phyloP scores from a whole-genome alignment of 1,140 invertebrate species.

The Choristoneura fumiferana region DNA sequence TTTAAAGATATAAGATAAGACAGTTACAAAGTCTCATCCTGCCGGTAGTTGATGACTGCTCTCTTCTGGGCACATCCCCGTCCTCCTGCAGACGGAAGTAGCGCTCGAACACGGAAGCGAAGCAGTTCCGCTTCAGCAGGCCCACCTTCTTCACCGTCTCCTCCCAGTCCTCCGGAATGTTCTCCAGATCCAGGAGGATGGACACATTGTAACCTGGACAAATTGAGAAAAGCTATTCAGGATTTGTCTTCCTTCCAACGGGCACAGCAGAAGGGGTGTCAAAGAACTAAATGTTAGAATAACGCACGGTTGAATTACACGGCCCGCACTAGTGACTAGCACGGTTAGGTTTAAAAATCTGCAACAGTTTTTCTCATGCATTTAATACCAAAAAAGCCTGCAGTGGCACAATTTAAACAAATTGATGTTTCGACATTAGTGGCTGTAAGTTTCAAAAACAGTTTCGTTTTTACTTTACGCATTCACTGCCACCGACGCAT shows the following conservation, averaged over 20 bases:
- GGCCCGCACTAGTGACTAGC: too few species aligned
- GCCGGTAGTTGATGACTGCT: conserved; percentile 98
- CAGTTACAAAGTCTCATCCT: conserved; percentile 99
- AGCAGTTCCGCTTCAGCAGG: conserved; percentile 98
- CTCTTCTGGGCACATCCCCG: conserved; percentile 93
- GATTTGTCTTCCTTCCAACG: not conserved
- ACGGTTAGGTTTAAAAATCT: too few species aligned
- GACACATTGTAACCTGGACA: conserved; percentile 94
- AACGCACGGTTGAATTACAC: too few species aligned
- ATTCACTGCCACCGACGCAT: too few species aligned
- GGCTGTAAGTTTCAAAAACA: too few species aligned
- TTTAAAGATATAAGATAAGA: conserved; percentile 10
- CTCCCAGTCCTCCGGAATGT: conserved; percentile 94
- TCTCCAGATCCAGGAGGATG: conserved; percentile 94
- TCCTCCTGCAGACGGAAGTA: conserved; percentile 99
- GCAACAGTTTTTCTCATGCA: too few species aligned
- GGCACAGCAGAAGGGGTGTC: too few species aligned
- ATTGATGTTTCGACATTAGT: too few species aligned
- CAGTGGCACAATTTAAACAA: too few species aligned
- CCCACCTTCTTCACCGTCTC: conserved; percentile 94
- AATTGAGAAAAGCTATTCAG: conserved; percentile 1
- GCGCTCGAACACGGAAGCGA: conserved; percentile 99
- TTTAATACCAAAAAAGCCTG: too few species aligned
- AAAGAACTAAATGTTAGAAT: too few species aligned
- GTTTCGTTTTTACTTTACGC: too few species aligned